These are phyloP conservation scores for Helicoverpa zea DNA, from an alignment of 1,140 invertebrate genomes.

Conservation along the genomic window DNA sequence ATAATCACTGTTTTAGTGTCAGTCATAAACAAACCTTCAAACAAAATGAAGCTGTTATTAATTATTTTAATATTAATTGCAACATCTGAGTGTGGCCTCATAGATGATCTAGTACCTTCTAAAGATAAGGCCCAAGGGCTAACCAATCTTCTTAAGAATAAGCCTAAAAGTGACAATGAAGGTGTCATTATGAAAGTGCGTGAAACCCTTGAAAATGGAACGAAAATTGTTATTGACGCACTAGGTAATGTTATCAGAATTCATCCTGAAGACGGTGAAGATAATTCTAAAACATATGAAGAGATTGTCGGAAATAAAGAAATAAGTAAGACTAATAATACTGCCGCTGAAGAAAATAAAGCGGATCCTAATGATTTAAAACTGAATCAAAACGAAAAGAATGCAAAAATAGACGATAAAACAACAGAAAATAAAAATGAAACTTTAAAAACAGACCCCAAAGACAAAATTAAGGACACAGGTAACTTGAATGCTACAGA, in stretches of 20 bases:
- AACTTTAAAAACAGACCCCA: too few species aligned
- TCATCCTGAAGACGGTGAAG: not conserved
- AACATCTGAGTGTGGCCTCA: not conserved
- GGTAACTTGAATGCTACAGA: too few species aligned
- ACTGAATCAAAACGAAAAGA: not conserved
- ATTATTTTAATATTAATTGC: constrained; percentile 8
- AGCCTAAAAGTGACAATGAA: not conserved
- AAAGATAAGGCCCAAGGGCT: not conserved
- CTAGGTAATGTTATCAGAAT: constrained; percentile 9
- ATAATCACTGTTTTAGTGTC: not conserved
- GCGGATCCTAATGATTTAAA: not conserved
- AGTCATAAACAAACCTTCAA: not conserved
- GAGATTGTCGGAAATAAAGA: not conserved
- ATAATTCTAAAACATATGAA: not conserved
- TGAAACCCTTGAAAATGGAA: constrained; percentile 23
- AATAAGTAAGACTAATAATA: not conserved
- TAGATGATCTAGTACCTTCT: not conserved
- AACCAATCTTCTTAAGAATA: not conserved
- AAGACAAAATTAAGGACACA: too few species aligned
- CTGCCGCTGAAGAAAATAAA: not conserved
- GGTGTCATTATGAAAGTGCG: not conserved
- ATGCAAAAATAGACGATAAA: not conserved
- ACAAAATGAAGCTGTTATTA: constrained; percentile 16
- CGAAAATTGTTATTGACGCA: constrained; percentile 12
- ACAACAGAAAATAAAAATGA: not conserved